Evolutionary conservation across 2,113 vertebrate species (phyloP).

Genomic region (Psittacula cyanocephala): DNA sequence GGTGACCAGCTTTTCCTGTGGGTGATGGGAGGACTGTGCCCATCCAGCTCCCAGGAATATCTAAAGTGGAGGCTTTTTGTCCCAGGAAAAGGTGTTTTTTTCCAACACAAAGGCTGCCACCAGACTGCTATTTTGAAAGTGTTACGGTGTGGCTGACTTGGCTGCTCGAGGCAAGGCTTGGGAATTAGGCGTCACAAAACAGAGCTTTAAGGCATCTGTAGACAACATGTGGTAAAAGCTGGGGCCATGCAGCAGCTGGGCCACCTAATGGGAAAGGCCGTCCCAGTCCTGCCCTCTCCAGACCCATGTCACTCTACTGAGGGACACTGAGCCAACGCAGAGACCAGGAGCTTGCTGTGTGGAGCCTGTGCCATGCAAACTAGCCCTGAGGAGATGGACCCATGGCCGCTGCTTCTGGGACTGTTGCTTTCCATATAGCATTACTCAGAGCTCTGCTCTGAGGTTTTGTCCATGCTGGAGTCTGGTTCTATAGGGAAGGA

Average conservation of each 20-base stretch:
- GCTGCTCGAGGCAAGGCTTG: conserved; percentile 30
- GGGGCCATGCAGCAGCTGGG: neutral
- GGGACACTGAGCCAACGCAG: fast-evolving
- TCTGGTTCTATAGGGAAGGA: neutral
- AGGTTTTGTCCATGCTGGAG: neutral
- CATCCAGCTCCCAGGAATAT: neutral
- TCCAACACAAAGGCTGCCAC: neutral
- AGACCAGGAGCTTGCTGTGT: neutral
- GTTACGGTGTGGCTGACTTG: neutral
- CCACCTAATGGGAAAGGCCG: neutral
- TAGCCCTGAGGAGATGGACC: neutral
- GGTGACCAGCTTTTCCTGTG: neutral
- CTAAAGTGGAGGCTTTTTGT: neutral
- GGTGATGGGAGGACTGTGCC: neutral
- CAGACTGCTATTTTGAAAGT: neutral
- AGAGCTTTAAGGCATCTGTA: conserved; percentile 8
- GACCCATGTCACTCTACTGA: fast-evolving
- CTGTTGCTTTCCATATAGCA: fast-evolving
- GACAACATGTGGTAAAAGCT: neutral
- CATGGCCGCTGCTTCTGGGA: fast-evolving
- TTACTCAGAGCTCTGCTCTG: neutral
- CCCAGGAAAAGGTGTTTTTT: neutral
- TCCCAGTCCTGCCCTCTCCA: neutral
- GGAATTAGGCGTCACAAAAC: neutral
- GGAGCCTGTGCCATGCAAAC: neutral